Conservation (phyloP, 2,888 invertebrate species). For the Petrolisthes cinctipes region DNA sequence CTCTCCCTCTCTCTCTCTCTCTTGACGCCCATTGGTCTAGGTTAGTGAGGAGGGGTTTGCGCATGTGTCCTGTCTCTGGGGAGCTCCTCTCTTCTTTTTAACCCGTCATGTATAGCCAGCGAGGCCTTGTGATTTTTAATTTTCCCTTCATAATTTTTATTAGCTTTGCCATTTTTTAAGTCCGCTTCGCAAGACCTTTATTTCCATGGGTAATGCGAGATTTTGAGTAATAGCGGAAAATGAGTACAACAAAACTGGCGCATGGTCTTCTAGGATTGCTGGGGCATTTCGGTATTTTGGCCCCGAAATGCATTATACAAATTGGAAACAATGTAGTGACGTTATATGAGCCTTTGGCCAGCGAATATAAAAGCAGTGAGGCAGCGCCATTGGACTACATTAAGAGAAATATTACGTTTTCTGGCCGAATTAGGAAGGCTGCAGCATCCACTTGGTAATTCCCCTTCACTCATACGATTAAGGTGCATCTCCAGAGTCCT, state of each 20-base stretch:
- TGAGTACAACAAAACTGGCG: conserved; percentile 20
- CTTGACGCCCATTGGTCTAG: conserved; percentile 25
- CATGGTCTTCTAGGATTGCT: conserved; percentile 17
- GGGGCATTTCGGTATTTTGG: conserved; percentile 28
- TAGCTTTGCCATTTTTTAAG: conserved; percentile 46
- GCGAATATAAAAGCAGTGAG: conserved; percentile 37
- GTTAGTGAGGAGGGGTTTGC: neutral
- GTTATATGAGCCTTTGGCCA: conserved; percentile 35
- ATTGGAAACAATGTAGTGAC: conserved; percentile 39
- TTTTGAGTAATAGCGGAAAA: conserved; percentile 41
- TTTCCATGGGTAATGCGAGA: conserved; percentile 42
- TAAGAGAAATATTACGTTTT: conserved; percentile 46
- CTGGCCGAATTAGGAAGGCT: conserved; percentile 46
- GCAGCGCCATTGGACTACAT: conserved; percentile 38
- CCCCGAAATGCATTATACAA: conserved; percentile 43
- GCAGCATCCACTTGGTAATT: conserved; percentile 30
- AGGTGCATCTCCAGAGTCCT: conserved; percentile 6
- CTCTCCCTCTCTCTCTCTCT: neutral
- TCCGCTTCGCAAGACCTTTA: conserved; percentile 46
- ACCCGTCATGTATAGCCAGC: conserved; percentile 29
- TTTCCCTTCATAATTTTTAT: conserved; percentile 51
- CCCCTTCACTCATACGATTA: conserved; percentile 36
- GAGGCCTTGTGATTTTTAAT: conserved; percentile 52
- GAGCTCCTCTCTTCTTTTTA: conserved; percentile 19
- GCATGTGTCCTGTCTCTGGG: neutral